phyloP scores from a whole-genome alignment of 2,888 invertebrate species.

The Andrena bucephala region DNA sequence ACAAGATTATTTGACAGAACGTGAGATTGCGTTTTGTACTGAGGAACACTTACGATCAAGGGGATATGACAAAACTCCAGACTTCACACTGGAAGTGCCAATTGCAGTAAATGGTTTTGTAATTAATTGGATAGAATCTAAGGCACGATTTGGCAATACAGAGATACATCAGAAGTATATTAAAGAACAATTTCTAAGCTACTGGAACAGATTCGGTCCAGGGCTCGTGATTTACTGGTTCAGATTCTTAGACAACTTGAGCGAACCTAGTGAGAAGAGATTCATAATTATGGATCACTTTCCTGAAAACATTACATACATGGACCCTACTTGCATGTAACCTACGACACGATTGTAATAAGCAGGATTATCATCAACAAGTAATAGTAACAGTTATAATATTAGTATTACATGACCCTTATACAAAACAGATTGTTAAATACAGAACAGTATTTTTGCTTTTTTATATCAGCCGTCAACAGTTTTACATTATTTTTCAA shows the following conservation, averaged over 20 bases:
- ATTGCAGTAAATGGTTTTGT: slow-evolving; percentile 94
- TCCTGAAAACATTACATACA: slow-evolving; percentile 82
- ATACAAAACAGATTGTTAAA: too few species aligned
- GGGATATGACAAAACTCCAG: slow-evolving; percentile 98
- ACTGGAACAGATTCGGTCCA: slow-evolving; percentile 97
- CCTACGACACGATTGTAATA: neutral
- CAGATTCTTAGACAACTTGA: slow-evolving; percentile 90
- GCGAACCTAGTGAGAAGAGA: slow-evolving; percentile 85
- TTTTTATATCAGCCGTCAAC: too few species aligned
- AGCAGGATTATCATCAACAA: too few species aligned
- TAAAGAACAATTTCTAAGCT: slow-evolving; percentile 94
- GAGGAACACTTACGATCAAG: slow-evolving; percentile 92
- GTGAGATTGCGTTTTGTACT: slow-evolving; percentile 89
- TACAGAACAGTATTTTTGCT: too few species aligned
- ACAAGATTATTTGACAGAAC: slow-evolving; percentile 87
- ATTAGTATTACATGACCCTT: too few species aligned
- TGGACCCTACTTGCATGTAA: slow-evolving; percentile 12
- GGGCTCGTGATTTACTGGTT: slow-evolving; percentile 98
- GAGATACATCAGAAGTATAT: slow-evolving; percentile 93
- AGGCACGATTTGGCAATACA: slow-evolving; percentile 96
- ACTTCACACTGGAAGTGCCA: slow-evolving; percentile 95
- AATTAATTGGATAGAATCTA: slow-evolving; percentile 98
- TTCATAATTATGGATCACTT: slow-evolving; percentile 88
- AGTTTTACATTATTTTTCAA: too few species aligned
- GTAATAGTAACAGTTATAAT: too few species aligned